phyloP scores from a whole-genome alignment of 2,797 vertebrate species.

The Steatocranus sp. region DNA sequence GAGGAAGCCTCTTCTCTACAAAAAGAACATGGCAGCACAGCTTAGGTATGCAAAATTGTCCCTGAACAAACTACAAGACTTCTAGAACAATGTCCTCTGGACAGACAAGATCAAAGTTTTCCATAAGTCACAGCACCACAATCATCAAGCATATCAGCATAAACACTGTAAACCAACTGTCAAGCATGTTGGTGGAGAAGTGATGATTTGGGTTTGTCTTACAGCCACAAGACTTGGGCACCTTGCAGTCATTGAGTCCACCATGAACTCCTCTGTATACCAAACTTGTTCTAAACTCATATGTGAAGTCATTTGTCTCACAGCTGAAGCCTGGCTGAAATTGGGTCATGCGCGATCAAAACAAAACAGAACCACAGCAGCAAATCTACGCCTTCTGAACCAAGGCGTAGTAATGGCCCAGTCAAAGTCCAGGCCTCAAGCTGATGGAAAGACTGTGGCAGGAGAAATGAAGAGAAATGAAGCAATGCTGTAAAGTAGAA shows the following conservation, averaged over 20 bases:
- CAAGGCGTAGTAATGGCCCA: neutral
- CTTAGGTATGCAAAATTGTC: neutral
- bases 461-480: neutral
- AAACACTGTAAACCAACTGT: neutral
- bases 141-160: neutral
- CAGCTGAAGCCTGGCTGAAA: neutral
- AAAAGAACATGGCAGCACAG: neutral
- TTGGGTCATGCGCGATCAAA: neutral
- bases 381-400: neutral
- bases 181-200: neutral
- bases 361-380: neutral
- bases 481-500: fast-evolving
- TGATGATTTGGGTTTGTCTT: neutral
- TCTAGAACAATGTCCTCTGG: neutral
- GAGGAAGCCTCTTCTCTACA: neutral
- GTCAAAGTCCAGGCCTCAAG: neutral
- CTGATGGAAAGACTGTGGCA: neutral
- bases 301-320: fast-evolving
- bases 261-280: neutral
- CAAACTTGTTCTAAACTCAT: neutral
- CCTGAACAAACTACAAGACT: neutral
- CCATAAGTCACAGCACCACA: neutral
- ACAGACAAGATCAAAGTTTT: neutral
- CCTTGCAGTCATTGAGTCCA: neutral
- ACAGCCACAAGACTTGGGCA: neutral